phyloP scores from a whole-genome alignment of 2,888 invertebrate genomes.

The Lypha dubia region DNA sequence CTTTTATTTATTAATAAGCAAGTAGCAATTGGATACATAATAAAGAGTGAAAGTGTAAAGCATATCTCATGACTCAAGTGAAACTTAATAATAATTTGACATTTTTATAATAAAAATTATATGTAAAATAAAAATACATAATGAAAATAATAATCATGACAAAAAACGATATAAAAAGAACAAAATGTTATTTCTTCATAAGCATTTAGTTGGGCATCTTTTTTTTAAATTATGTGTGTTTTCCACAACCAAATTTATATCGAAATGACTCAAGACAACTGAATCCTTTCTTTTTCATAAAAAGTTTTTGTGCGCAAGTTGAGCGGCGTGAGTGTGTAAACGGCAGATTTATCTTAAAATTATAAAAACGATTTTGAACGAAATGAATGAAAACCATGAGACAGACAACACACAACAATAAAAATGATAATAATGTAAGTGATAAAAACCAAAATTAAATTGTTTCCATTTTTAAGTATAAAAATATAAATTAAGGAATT shows the following conservation, averaged over 20 bases:
- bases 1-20: constrained; percentile 31
- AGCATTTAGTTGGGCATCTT: constrained; percentile 26
- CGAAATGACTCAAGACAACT: no score
- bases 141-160: constrained; percentile 34
- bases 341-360: constrained; percentile 47
- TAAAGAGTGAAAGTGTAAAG: constrained; percentile 9
- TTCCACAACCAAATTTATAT: no score
- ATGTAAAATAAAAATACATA: constrained; percentile 24
- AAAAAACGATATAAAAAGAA: constrained; percentile 45
- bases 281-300: no score
- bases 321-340: not conserved
- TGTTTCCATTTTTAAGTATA: constrained; percentile 32
- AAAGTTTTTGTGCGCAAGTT: no score
- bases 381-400: constrained; percentile 21
- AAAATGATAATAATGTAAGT: constrained; percentile 44
- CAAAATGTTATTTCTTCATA: constrained; percentile 36
- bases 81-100: constrained; percentile 53
- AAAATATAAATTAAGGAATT: constrained; percentile 38
- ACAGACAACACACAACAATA: constrained; percentile 38
- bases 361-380: constrained; percentile 18
- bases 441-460: constrained; percentile 32
- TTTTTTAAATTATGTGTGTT: not conserved
- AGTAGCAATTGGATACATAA: constrained; percentile 47
- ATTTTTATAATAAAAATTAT: not conserved
- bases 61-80: constrained; percentile 30